Conservation (phyloP, 2,888 invertebrate species). For the Seladonia tumulorum region DNA sequence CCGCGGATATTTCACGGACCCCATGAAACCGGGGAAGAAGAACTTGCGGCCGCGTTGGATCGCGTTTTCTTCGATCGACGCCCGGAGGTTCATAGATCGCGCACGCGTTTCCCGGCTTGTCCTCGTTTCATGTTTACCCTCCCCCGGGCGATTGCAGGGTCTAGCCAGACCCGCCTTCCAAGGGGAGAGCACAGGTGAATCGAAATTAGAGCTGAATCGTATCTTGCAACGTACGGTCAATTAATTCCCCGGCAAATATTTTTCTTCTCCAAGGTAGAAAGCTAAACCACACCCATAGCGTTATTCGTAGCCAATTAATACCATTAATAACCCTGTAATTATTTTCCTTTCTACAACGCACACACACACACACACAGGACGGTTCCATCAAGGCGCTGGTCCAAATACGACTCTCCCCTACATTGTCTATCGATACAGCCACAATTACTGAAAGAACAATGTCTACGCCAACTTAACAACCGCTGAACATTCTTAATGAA, state of each 20-base stretch:
- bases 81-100: no score
- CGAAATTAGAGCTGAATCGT: not conserved
- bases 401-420: not conserved
- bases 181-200: not conserved
- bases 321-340: not conserved
- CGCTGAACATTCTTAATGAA: not conserved
- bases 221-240: not conserved
- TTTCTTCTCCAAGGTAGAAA: not conserved
- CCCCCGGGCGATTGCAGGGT: not conserved
- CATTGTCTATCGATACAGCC: not conserved
- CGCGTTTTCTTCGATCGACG: no score
- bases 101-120: not conserved
- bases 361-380: no score
- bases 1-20: not conserved
- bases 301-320: constrained; percentile 6
- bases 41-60: not conserved
- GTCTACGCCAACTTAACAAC: not conserved
- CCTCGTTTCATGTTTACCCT: not conserved
- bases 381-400: not conserved
- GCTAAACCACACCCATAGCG: not conserved
- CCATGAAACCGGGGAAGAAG: not conserved
- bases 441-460: not conserved
- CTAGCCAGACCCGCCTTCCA: not conserved
- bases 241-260: not conserved
- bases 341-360: not conserved